Evolutionary conservation across 2,888 invertebrate species (phyloP), one percentile per base, ranked within the genome.

Genomic region (Exephanes ischioxanthus): DNA sequence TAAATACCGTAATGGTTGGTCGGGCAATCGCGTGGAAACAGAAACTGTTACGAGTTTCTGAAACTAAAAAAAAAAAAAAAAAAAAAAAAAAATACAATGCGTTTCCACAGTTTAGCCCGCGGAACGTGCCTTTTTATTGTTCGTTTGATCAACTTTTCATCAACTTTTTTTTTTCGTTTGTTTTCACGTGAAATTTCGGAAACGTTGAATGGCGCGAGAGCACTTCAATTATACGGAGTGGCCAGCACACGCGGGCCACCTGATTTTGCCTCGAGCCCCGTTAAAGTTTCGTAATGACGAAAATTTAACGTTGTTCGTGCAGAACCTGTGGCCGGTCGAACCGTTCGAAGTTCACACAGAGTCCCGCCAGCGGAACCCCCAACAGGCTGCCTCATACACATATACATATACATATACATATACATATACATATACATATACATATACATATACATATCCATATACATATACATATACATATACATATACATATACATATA

Each of bases 281-380:
- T 55, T 22, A 45, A 77, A 77, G 16, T 77, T 77, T 67, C 26
- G 68, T 78, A 70, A 78, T 61, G 78, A 78, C 78, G 70, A 48
- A 78, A 78, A 78, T 78, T 78, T 48, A 78, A 70, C 68, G 78
- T 22, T 45, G 33, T 55, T 55, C 41, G n/a, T 55, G 66, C 7
- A 41, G 37, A 55, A 33, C 58, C 26, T 22, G 45, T 16, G 68
- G 30, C 14, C 66, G 53, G 37, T 48, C 68, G 55, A 58, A 78
- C 55, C 19, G 70, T 41, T 48, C 68, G 58, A 70, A 78, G 68
- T 78, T 78, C 58, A 19, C 68, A 19, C 48, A n/a, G 70, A 70
- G 37, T 58, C 22, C 30, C 45, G 68, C 16, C 30, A 58, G 45
- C 41, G 61, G 26, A 70, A 70, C 45, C 6, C 48, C 6, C 58